These are phyloP conservation scores for Empis livida DNA, from an alignment of 2,888 invertebrate genomes.

Conservation along the genomic window DNA sequence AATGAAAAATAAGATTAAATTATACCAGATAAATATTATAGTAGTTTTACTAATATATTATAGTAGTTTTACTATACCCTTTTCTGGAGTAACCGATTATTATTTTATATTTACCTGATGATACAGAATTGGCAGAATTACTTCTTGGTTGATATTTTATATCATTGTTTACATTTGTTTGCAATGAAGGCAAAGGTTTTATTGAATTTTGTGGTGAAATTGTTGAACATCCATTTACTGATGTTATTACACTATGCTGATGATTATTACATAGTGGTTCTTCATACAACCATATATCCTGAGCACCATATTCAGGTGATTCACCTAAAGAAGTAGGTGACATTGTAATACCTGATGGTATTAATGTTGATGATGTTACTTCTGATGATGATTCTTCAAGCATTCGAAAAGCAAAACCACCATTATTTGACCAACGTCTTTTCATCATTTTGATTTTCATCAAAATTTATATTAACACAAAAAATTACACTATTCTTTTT, in stretches of 20 bases:
- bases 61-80: too few relatives aligned
- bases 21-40: too few relatives aligned
- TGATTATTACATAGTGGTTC: conserved; percentile 36
- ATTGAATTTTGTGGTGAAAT: conserved; percentile 38
- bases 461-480: too few relatives aligned
- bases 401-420: conserved; percentile 52
- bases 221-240: conserved; percentile 38
- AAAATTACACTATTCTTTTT: too few relatives aligned
- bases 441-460: conserved; percentile 42
- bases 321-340: conserved; percentile 54
- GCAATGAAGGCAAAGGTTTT: conserved; percentile 39
- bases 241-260: conserved; percentile 35
- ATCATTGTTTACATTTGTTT: conserved; percentile 16
- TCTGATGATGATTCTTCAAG: conserved; percentile 62
- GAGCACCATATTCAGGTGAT: conserved; percentile 63
- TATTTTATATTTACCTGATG: conserved; percentile 37
- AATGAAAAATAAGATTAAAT: too few relatives aligned
- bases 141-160: conserved; percentile 34
- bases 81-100: too few relatives aligned
- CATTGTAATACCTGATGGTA: conserved; percentile 57
- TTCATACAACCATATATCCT: conserved; percentile 66
- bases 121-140: conserved; percentile 36
- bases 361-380: conserved; percentile 57
- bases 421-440: conserved; percentile 65
- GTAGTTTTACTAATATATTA: too few relatives aligned